These are phyloP conservation scores for Tragulus kanchil DNA, from an alignment of 2,113 vertebrate species.

Conservation along the genomic window DNA sequence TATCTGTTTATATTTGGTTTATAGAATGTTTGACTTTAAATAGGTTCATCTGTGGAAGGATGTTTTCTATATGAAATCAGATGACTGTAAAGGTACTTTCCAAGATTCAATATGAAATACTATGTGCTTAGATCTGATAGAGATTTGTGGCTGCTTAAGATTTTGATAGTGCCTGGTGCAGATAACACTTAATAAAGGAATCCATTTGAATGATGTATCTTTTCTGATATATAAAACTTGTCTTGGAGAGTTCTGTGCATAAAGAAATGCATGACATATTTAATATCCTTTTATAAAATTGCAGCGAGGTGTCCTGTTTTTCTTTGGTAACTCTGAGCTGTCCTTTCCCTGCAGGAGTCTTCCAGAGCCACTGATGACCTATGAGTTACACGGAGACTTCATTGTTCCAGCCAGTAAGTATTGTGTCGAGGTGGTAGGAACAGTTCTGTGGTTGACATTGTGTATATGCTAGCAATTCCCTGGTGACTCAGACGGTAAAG, in stretches of 20 bases:
- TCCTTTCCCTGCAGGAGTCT: constrained; percentile 92
- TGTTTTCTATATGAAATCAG: constrained; percentile 5
- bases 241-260: neutral
- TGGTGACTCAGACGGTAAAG: too few relatives aligned
- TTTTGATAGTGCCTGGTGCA: neutral
- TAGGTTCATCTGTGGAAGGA: neutral
- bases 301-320: neutral
- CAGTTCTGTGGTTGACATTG: neutral
- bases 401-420: constrained; percentile 96
- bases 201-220: neutral
- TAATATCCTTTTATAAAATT: constrained; percentile 60
- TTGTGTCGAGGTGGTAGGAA: neutral
- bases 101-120: constrained; percentile 3
- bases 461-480: too few relatives aligned
- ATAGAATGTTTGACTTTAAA: neutral
- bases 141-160: neutral
- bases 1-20: neutral
- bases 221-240: constrained; percentile 43
- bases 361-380: constrained; percentile 98
- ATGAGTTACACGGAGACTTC: constrained; percentile 96
- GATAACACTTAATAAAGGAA: neutral
- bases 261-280: neutral
- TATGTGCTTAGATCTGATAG: neutral
- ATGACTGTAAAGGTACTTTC: constrained; percentile 33
- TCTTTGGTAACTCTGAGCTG: constrained; percentile 64